phyloP scores from a whole-genome alignment of 2,797 vertebrate genomes.

The Eleutherodactylus coqui region DNA sequence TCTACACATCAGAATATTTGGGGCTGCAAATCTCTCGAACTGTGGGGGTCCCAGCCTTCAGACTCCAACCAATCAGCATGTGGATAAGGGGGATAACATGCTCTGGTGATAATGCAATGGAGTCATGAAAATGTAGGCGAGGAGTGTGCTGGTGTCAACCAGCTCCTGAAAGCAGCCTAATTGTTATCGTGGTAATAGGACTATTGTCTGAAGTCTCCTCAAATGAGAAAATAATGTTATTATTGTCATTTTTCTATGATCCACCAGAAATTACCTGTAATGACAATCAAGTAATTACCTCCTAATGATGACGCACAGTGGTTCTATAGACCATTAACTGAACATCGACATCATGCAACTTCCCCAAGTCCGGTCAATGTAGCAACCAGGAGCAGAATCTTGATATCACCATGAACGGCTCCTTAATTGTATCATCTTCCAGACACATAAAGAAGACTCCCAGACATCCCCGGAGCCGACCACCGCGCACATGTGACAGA shows the following conservation, averaged over 20 bases:
- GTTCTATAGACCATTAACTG: background rate
- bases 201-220: background rate
- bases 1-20: too few relatives aligned
- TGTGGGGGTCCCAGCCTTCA: too few relatives aligned
- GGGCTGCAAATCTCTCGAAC: too few relatives aligned
- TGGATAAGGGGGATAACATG: too few relatives aligned
- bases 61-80: too few relatives aligned
- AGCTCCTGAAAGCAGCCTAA: background rate
- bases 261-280: background rate
- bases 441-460: background rate
- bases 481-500: too few relatives aligned
- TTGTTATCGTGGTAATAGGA: background rate
- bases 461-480: background rate
- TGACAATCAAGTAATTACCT: background rate
- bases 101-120: background rate
- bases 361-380: too few relatives aligned
- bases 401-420: background rate
- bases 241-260: constrained; percentile 5
- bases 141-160: background rate
- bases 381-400: background rate
- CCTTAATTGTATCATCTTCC: background rate
- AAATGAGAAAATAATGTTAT: constrained; percentile 9
- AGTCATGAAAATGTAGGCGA: too few relatives aligned
- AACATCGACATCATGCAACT: background rate
- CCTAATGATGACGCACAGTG: background rate